A percentile compares a stretch with the other conserved stretches of the same genome.
Evolutionary conservation across 2,113 vertebrate species (phyloP).

Genomic region (Brachypteracias leptosomus): DNA sequence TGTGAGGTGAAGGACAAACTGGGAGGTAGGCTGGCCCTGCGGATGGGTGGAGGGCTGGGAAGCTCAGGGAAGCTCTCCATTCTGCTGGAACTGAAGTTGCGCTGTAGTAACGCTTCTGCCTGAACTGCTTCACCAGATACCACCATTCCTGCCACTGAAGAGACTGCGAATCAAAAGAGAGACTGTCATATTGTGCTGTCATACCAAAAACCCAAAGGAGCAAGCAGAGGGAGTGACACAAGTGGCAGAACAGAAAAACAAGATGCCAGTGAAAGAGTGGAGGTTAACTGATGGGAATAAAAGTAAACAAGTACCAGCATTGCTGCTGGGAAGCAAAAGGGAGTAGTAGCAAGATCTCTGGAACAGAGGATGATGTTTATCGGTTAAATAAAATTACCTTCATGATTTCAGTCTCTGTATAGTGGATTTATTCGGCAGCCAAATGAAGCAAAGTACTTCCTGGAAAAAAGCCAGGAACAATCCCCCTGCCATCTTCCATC

Average conservation of each 20-base stretch:
- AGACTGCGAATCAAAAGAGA: slow-evolving; percentile 12
- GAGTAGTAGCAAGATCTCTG: not conserved
- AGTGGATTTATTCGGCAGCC: not conserved
- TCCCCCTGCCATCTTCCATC: slow-evolving; percentile 3
- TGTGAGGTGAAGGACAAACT: slow-evolving; percentile 47
- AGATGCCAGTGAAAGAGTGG: not conserved
- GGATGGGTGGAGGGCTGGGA: slow-evolving; percentile 89
- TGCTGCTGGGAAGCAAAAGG: not conserved
- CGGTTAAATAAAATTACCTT: slow-evolving; percentile 43
- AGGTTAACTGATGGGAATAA: not conserved
- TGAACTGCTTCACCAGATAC: not conserved
- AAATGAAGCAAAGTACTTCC: slow-evolving; percentile 28
- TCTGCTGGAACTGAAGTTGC: not conserved
- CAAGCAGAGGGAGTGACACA: not conserved
- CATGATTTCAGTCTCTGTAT: slow-evolving; percentile 3
- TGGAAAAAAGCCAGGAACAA: slow-evolving; percentile 23
- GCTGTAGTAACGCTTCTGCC: not conserved
- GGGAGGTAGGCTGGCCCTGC: slow-evolving; percentile 79
- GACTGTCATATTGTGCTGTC: not conserved
- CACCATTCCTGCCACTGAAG: not conserved
- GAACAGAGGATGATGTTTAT: not conserved
- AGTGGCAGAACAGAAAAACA: not conserved
- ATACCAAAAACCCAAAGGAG: not conserved
- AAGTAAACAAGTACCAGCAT: not conserved
- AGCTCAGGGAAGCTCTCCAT: slow-evolving; percentile 75